These are phyloP conservation scores for Falco columbarius DNA, from an alignment of 2,797 vertebrate species.

Conservation along the genomic window DNA sequence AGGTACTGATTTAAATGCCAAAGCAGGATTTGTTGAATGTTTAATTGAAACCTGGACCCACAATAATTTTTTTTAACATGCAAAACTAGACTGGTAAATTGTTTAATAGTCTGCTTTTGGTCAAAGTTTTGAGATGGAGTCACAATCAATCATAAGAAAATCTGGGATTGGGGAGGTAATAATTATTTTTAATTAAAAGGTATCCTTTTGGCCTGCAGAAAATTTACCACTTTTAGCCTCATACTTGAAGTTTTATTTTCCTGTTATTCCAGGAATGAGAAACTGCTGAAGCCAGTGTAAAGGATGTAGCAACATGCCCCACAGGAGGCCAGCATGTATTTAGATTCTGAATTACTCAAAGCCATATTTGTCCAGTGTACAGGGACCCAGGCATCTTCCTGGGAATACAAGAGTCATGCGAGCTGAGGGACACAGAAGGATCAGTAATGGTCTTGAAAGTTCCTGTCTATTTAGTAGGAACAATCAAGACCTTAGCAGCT, in stretches of 20 bases:
- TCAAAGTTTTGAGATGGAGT: not conserved
- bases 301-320: conserved; percentile 24
- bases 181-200: not conserved
- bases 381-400: not conserved
- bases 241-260: not conserved
- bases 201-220: not conserved
- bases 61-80: not conserved
- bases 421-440: not conserved
- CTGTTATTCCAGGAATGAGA: not conserved
- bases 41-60: not conserved
- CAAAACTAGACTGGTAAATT: not conserved
- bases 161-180: not conserved
- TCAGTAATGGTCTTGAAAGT: not conserved
- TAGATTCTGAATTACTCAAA: conserved; percentile 11
- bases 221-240: not conserved
- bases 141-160: not conserved
- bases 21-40: not conserved
- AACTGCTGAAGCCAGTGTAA: conserved; percentile 9
- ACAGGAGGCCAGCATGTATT: conserved; percentile 46
- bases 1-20: not conserved
- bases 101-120: not conserved
- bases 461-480: not conserved
- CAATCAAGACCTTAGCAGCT: not conserved
- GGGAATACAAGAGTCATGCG: not conserved
- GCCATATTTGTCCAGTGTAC: not conserved